Evolutionary conservation across 2,113 vertebrate species (phyloP).

Genomic region (Brachypodius melanocephalos): DNA sequence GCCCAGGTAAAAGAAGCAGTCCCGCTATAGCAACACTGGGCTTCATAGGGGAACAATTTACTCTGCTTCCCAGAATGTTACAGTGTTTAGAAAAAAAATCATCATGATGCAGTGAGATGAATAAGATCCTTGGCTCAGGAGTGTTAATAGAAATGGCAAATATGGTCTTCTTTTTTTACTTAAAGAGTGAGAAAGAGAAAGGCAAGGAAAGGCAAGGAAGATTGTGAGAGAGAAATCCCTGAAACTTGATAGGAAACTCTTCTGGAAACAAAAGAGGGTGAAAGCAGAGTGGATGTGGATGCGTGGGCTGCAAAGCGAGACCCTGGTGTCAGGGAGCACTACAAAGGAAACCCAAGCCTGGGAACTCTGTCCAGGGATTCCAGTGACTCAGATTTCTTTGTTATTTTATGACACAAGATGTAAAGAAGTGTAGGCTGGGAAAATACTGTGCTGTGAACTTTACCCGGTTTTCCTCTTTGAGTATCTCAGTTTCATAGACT

Average conservation of each 20-base stretch:
- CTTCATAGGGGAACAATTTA: not conserved
- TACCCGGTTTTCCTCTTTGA: constrained; percentile 40
- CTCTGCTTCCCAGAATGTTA: not conserved
- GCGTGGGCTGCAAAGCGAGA: constrained; percentile 27
- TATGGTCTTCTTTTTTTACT: not conserved
- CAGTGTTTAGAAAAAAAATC: not conserved
- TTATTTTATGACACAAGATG: constrained; percentile 68
- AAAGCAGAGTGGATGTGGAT: constrained; percentile 25
- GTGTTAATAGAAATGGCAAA: not conserved
- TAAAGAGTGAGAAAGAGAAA: not conserved
- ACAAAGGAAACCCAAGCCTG: constrained; percentile 70
- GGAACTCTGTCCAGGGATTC: constrained; percentile 65
- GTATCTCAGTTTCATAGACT: not conserved
- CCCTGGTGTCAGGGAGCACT: constrained; percentile 35
- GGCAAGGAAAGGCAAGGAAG: not conserved
- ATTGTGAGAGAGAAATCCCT: not conserved
- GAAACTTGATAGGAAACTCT: constrained; percentile 7
- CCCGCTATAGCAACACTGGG: not conserved
- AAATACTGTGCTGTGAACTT: constrained; percentile 66
- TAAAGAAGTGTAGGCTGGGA: constrained; percentile 67
- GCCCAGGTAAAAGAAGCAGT: not conserved
- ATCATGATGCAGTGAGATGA: not conserved
- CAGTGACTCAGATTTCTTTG: constrained; percentile 60
- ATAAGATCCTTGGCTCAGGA: not conserved
- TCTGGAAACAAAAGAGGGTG: not conserved